Evolutionary conservation across 2,888 invertebrate species (phyloP).

Genomic region (Nymphalis urticae): DNA sequence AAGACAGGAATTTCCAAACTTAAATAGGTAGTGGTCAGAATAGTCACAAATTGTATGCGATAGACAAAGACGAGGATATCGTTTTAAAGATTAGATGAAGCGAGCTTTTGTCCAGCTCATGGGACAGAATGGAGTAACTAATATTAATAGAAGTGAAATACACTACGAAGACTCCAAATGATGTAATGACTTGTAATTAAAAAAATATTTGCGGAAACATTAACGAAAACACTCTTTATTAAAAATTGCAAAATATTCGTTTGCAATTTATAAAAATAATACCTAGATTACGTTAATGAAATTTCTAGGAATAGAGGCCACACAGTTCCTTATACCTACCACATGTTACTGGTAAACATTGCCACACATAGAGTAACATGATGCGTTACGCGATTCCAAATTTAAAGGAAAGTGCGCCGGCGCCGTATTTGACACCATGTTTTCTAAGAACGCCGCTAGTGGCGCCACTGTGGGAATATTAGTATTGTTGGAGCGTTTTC

Average conservation of each 20-base stretch:
- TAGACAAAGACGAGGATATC: no score
- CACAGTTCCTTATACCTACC: conserved; percentile 33
- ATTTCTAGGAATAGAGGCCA: conserved; percentile 37
- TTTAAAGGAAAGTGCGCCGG: conserved; percentile 62
- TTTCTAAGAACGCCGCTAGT: conserved; percentile 60
- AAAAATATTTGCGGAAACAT: no score
- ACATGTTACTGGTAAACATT: conserved; percentile 35
- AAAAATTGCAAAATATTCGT: conserved; percentile 4
- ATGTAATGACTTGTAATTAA: no score
- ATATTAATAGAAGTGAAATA: no score
- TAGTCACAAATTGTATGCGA: no score
- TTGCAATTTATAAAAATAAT: conserved; percentile 12
- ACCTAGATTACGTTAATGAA: conserved; percentile 7
- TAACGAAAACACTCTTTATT: not conserved
- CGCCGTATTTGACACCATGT: conserved; percentile 51
- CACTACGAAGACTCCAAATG: no score
- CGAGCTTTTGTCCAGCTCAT: no score
- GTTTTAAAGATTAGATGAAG: no score
- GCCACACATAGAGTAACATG: conserved; percentile 40
- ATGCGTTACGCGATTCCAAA: conserved; percentile 58
- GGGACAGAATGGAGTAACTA: no score
- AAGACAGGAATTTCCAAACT: no score
- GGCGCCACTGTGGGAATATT: conserved; percentile 67
- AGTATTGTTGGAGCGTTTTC: conserved; percentile 68
- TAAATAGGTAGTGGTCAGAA: no score